These are phyloP conservation scores for Camelus bactrianus DNA, from an alignment of 2,113 vertebrate species.

Conservation along the genomic window DNA sequence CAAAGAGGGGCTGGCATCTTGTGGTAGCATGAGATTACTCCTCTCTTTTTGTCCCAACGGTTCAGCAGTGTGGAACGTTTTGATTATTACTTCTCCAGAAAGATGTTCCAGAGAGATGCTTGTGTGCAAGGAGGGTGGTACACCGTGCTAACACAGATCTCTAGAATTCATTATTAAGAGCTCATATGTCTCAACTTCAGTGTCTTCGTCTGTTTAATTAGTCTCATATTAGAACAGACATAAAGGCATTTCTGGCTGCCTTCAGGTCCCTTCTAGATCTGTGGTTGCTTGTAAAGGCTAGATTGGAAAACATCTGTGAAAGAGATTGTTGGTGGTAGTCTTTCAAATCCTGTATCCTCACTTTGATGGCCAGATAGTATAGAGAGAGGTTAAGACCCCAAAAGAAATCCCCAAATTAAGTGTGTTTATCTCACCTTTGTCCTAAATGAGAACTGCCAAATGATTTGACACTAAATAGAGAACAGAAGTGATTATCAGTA, in stretches of 20 bases:
- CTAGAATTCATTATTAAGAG: slow-evolving; percentile 3
- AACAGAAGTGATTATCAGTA: not conserved
- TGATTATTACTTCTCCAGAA: not conserved
- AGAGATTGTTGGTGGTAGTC: not conserved
- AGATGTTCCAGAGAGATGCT: not conserved
- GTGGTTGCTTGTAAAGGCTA: not conserved
- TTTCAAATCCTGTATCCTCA: not conserved
- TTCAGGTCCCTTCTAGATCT: not conserved
- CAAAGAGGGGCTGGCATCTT: not conserved
- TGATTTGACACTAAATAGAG: not conserved
- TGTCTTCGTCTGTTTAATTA: not conserved
- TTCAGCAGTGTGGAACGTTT: not conserved
- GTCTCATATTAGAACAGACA: not conserved
- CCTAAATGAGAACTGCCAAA: not conserved
- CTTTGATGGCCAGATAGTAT: not conserved
- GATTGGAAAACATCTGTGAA: not conserved
- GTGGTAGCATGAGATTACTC: not conserved
- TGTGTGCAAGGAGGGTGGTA: not conserved
- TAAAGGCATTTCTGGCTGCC: not conserved
- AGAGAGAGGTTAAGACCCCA: not conserved
- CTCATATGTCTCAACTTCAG: not conserved
- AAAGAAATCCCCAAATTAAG: not conserved
- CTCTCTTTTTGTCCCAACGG: not conserved
- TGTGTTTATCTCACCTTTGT: not conserved
- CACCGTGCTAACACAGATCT: not conserved